Percentiles rank a stretch among this genome's conserved stretches.
phyloP scores from a whole-genome alignment of 1,140 invertebrate genomes.

The Drosophila miranda region DNA sequence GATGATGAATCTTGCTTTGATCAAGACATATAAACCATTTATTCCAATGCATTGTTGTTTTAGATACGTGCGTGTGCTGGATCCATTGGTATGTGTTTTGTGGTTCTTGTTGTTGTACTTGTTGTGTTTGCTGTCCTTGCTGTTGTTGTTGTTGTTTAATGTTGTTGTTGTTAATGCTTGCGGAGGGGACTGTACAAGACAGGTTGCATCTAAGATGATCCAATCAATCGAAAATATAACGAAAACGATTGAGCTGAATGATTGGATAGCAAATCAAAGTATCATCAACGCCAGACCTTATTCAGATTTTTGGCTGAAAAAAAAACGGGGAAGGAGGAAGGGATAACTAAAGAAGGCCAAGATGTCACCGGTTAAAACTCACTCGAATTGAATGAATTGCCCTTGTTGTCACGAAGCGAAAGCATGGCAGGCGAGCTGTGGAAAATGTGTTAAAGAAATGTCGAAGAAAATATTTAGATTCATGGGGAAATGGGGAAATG shows the following conservation, averaged over 20 bases:
- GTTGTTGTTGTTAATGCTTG: slow-evolving; percentile 17
- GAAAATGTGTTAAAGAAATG: neutral
- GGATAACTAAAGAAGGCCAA: no score
- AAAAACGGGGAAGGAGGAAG: no score
- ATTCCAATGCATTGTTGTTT: slow-evolving; percentile 25
- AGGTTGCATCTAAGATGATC: slow-evolving; percentile 11
- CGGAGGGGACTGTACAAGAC: slow-evolving; percentile 29
- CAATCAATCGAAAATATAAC: slow-evolving; percentile 1
- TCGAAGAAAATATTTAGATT: no score
- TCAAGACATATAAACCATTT: slow-evolving; percentile 43
- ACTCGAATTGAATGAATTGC: slow-evolving; percentile 37
- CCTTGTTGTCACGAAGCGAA: slow-evolving; percentile 24
- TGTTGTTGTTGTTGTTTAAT: no score
- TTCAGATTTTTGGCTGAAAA: slow-evolving; percentile 37
- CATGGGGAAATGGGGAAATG: no score
- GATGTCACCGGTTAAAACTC: neutral
- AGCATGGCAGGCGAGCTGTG: slow-evolving; percentile 43
- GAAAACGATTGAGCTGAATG: slow-evolving; percentile 11
- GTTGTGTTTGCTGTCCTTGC: neutral
- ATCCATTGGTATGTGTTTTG: neutral
- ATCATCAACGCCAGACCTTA: slow-evolving; percentile 53
- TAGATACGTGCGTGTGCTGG: neutral
- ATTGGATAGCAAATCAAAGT: neutral
- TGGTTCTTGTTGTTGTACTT: neutral
- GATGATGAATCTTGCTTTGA: no score